Evolutionary conservation across 2,888 invertebrate genomes (phyloP).

Genomic region (Magallana nippona): DNA sequence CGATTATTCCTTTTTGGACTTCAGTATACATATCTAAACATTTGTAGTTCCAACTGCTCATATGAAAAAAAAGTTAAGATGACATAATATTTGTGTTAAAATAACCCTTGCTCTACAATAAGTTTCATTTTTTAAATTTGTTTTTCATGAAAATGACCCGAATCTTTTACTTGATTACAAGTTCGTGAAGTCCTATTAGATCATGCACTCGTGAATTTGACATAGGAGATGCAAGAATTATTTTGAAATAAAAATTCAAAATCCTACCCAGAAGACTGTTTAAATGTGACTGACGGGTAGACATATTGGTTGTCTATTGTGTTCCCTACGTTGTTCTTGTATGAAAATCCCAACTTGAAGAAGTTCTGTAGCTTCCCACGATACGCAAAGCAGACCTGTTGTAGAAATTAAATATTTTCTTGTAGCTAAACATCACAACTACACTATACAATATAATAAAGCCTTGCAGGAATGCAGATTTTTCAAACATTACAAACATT

Average conservation of each 20-base stretch:
- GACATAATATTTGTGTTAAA: too few relatives aligned
- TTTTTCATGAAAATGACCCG: too few relatives aligned
- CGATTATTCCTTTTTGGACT: not conserved
- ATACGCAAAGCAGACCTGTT: slow-evolving; percentile 45
- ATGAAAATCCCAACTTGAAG: slow-evolving; percentile 31
- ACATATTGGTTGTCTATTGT: slow-evolving; percentile 5
- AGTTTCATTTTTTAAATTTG: not conserved
- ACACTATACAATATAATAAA: not conserved
- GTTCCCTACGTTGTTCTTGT: not conserved
- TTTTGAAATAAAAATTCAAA: not conserved
- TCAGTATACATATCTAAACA: slow-evolving; percentile 37
- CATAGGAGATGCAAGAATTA: not conserved
- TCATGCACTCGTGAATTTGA: too few relatives aligned
- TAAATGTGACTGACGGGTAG: not conserved
- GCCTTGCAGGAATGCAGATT: not conserved
- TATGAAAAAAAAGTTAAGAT: not conserved
- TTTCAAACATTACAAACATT: too few relatives aligned
- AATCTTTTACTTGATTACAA: too few relatives aligned
- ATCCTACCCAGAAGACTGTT: slow-evolving; percentile 2
- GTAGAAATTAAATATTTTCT: not conserved
- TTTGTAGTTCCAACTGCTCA: slow-evolving; percentile 27
- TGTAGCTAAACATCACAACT: not conserved
- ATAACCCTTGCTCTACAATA: too few relatives aligned
- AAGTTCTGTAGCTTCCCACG: slow-evolving; percentile 20
- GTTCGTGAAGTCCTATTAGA: too few relatives aligned